phyloP scores from a whole-genome alignment of 2,888 invertebrate species.

The Troides oblongomaculatus region DNA sequence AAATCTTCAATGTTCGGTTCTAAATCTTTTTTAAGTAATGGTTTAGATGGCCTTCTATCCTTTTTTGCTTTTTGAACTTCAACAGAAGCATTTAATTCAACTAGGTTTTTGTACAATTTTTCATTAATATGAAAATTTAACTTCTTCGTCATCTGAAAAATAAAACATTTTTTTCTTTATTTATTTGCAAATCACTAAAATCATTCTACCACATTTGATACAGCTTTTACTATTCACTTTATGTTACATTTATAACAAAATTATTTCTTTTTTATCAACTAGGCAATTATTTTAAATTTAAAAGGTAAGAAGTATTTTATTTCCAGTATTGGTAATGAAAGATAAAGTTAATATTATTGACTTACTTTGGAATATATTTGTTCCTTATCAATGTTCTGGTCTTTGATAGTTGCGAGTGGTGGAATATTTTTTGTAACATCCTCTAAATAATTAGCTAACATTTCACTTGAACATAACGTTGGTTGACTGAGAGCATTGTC shows the following conservation, averaged over 20 bases:
- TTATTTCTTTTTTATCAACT: too few relatives aligned
- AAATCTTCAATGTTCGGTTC: conserved; percentile 75
- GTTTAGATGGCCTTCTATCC: conserved; percentile 44
- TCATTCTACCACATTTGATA: too few relatives aligned
- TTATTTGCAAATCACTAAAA: too few relatives aligned
- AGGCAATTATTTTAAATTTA: too few relatives aligned
- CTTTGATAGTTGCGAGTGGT: conserved; percentile 42
- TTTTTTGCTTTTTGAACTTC: conserved; percentile 46
- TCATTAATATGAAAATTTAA: conserved; percentile 73
- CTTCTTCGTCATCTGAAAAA: conserved; percentile 66
- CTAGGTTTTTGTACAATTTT: conserved; percentile 67
- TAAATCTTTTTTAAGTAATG: conserved; percentile 57
- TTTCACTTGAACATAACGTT: conserved; percentile 63
- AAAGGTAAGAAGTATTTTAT: too few relatives aligned
- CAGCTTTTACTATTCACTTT: too few relatives aligned
- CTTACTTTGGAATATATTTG: conserved; percentile 55
- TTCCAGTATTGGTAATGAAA: too few relatives aligned
- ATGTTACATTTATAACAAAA: too few relatives aligned
- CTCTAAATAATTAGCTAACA: conserved; percentile 59
- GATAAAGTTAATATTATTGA: neutral
- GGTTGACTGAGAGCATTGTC: conserved; percentile 55
- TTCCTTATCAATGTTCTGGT: conserved; percentile 49
- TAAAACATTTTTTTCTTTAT: neutral
- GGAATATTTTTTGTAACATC: conserved; percentile 48
- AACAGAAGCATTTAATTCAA: conserved; percentile 65